Base-by-base conservation (phyloP, 2,888 invertebrate species). In the Pycnomerus fuliginosus region DNA sequence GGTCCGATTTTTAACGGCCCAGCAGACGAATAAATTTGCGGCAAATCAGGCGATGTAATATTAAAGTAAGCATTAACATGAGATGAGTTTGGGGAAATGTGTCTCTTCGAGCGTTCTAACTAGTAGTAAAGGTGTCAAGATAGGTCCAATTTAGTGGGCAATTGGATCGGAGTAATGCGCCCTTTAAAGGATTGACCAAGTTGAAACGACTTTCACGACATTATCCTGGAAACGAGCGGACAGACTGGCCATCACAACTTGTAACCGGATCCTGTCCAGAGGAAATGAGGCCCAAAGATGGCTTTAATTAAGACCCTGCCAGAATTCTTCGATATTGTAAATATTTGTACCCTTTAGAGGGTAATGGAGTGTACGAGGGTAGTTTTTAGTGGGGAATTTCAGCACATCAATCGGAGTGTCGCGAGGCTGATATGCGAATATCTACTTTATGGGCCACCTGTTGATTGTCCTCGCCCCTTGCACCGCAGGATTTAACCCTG, bases 371-470 rank as follows among this genome's bases (percentile, higher is more conserved):
- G 59, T 57, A 48, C 53, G 60, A 61, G 59, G 60, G 62, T 59
- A 59, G 61, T 62, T 62, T 61, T 61, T 61, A 61, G 60, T 57
- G 58, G 60, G 52, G 58, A 57, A 61, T 60, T 60, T 53, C 62
- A 65, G 68, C 66, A 67, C 67, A 69, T 69, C 69, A 69, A 69
- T 69, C 70, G 67, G 62, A 63, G 62, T 66, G 65, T 69, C 69
- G 64, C 60, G 61, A 64, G 62, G 65, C 65, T 72, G 72, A 74
- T 74, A 74, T 73, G 73, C 73, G 74, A 73, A 74, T 73, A 74
- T 73, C 74, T 74, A 71, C 72, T 74, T 74, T 74, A 74, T 70
- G 73, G 69, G 70, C 73, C 72, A 74, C 74, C 73, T 74, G 74
- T 74, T 73, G 74, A 67, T 50, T 39, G 48, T 48, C 25, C 25